These are phyloP conservation scores for Takifugu rubripes DNA, from an alignment of 2,797 vertebrate species.

Conservation along the genomic window DNA sequence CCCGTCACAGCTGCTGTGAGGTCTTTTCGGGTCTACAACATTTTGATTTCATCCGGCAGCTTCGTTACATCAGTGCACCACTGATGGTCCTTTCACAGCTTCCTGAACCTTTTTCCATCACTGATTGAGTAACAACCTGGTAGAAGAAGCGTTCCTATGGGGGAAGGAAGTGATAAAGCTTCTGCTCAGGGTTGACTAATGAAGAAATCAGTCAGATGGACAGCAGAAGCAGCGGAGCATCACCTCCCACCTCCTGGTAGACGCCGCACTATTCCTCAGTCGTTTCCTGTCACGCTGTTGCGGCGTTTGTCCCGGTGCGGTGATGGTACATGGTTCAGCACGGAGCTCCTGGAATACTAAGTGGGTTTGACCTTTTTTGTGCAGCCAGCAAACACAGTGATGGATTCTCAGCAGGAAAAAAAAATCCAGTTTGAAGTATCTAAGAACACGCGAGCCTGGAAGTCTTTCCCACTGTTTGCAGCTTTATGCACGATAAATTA, in stretches of 20 bases:
- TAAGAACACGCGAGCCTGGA: neutral
- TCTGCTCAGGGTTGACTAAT: slow-evolving; percentile 21
- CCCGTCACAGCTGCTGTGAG: no score
- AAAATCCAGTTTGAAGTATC: neutral
- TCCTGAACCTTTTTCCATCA: neutral
- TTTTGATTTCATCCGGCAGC: no score
- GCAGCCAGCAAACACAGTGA: neutral
- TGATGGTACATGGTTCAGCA: slow-evolving; percentile 8
- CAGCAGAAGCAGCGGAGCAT: slow-evolving; percentile 14
- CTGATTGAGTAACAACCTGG: neutral
- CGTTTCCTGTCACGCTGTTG: neutral
- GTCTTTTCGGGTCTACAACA: no score
- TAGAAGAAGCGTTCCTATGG: neutral
- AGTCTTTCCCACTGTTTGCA: slow-evolving; percentile 6
- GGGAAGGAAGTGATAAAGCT: neutral
- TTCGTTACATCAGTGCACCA: no score
- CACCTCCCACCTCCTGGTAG: slow-evolving; percentile 6
- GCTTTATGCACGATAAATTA: neutral
- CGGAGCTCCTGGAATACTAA: slow-evolving; percentile 5
- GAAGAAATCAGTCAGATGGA: slow-evolving; percentile 18
- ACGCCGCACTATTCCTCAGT: neutral
- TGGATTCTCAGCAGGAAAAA: no score
- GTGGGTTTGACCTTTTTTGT: neutral
- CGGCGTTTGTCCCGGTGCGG: neutral
- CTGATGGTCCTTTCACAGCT: neutral